Evolutionary conservation across 2,113 vertebrate genomes (phyloP).

Genomic region (Chaenogobius annularis): DNA sequence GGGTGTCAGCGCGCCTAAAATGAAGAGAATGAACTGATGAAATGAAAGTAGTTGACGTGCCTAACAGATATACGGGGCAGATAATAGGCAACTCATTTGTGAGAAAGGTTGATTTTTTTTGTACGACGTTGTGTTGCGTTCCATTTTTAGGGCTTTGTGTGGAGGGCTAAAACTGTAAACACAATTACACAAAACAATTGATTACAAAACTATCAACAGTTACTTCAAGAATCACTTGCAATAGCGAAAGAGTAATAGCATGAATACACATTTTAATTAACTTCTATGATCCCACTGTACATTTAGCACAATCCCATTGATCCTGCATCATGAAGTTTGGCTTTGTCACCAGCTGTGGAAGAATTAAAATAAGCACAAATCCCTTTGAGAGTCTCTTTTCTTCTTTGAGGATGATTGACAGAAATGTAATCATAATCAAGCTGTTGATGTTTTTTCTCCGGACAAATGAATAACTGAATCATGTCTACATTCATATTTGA

Average conservation of each 20-base stretch:
- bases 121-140: not conserved
- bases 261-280: slow-evolving; percentile 32
- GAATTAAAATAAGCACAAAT: slow-evolving; percentile 45
- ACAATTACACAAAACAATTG: not conserved
- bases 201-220: not conserved
- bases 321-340: slow-evolving; percentile 56
- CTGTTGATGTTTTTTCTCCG: not conserved
- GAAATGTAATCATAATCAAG: slow-evolving; percentile 22
- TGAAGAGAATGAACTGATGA: too few relatives aligned
- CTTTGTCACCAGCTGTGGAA: slow-evolving; percentile 49
- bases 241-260: slow-evolving; percentile 3
- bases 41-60: too few relatives aligned
- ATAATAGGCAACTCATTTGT: not conserved
- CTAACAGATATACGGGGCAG: too few relatives aligned
- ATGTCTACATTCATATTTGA: not conserved
- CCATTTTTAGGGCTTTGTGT: not conserved
- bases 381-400: slow-evolving; percentile 13
- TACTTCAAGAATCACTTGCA: too few relatives aligned
- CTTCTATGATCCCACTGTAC: slow-evolving; percentile 46
- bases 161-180: not conserved
- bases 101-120: not conserved
- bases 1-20: too few relatives aligned
- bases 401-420: slow-evolving; percentile 32
- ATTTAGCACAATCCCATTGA: slow-evolving; percentile 56
- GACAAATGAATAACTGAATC: slow-evolving; percentile 7